phyloP scores from a whole-genome alignment of 2,888 invertebrate species.

The Microctonus brassicae region DNA sequence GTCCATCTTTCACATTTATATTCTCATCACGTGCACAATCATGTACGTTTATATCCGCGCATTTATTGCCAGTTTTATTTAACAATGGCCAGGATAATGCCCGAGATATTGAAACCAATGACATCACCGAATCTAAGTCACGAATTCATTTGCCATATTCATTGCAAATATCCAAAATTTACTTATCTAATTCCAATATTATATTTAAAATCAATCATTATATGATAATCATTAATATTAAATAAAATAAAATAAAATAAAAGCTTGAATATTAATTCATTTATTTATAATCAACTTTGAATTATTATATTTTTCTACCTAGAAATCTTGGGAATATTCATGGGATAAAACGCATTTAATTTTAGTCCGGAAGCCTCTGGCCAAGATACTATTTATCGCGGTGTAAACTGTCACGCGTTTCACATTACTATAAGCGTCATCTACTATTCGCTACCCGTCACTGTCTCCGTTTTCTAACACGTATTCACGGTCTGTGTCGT shows the following conservation, averaged over 20 bases:
- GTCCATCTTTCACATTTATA: constrained; percentile 29
- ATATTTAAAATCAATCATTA: no score
- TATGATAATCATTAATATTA: no score
- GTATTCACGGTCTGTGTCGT: not conserved
- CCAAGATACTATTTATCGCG: constrained; percentile 6
- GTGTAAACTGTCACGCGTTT: not conserved
- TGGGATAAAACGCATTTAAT: constrained; percentile 9
- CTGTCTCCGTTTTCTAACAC: not conserved
- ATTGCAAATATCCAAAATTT: not conserved
- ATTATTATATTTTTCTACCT: no score
- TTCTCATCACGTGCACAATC: constrained; percentile 30
- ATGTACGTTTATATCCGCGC: constrained; percentile 24
- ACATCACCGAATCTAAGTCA: constrained; percentile 53
- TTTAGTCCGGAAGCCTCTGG: not conserved
- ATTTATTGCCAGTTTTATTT: constrained; percentile 42
- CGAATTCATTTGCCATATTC: constrained; percentile 12
- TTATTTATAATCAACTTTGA: no score
- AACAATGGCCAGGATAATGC: constrained; percentile 72
- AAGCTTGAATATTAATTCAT: no score
- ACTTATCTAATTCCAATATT: not conserved
- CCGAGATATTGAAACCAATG: constrained; percentile 64
- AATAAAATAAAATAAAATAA: no score
- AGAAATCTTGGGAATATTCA: not conserved
- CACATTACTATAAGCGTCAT: constrained; percentile 12
- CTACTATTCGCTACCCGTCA: not conserved